Evolutionary conservation across 30 jellyfish, hydroid and myxozoan species (phyloP), one percentile per base, ranked within the genome.

Genomic region (Chironex yamaguchii): DNA sequence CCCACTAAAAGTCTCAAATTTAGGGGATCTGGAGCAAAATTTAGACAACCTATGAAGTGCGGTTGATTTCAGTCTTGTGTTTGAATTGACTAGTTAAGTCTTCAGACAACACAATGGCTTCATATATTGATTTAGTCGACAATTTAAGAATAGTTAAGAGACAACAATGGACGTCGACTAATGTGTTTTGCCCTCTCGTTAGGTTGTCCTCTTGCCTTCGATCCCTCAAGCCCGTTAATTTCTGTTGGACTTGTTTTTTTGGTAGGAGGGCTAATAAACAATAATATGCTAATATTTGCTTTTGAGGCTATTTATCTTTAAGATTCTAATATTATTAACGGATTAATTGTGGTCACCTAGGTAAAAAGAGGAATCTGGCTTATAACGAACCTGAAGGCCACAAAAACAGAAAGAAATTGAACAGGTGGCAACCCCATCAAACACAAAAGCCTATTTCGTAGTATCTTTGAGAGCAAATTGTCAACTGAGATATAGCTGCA

Each of bases 11-110:
- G n/a, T n/a, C n/a, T 29, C 31, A 3, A 25, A 64, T 25, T 64
- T 29, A 64, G 78, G 78, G 78, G 78, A 52, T 52, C 78, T 29
- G 52, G 78, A 64, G 50, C 78, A 64, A 64, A 64, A 64, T 64
- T 64, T 64, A 9, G 78, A 64, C 28, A n/a, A 64, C 78, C 50
- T 4, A 25, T 28, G 78, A 64, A 64, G 62, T 64, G 78, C 58
- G 28, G 58, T 64, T 25, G 50, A n/a, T 25, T 4, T 64, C 78
- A 64, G 62, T 64, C 62, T 64, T 64, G 62, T 22, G 78, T 25
- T 4, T 4, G 78, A 64, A 64, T n/a, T 64, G 58, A 64, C 52
- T 64, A 25, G 78, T 64, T 26, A 64, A 2, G 9, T 64, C 58
- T 64, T 25, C 78, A 4, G 58, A 64, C 62, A 64, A 25, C 78